Evolutionary conservation across 1,140 invertebrate genomes (phyloP).

Genomic region (Hetaerina americana): DNA sequence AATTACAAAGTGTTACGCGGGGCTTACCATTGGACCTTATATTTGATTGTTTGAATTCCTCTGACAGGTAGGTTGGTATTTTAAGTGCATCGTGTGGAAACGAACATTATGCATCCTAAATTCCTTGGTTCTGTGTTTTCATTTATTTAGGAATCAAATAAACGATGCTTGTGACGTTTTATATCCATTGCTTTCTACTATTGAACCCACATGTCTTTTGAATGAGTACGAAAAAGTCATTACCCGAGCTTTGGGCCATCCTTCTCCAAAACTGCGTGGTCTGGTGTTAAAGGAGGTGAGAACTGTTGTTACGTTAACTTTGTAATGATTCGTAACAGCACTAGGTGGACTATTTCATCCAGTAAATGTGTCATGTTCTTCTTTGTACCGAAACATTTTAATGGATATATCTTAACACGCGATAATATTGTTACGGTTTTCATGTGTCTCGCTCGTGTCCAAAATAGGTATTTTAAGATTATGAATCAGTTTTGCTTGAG

Average conservation of each 20-base stretch:
- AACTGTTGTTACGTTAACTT: not conserved
- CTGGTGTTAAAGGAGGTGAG: conserved; percentile 28
- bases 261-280: conserved; percentile 23
- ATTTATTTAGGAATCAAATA: conserved; percentile 28
- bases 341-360: no score
- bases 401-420: no score
- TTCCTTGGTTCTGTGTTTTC: conserved; percentile 10
- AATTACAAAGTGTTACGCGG: conserved; percentile 18
- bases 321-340: no score
- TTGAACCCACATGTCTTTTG: conserved; percentile 28
- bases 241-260: conserved; percentile 27
- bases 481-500: no score
- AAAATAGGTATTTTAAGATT: no score
- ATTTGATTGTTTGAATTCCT: conserved; percentile 27
- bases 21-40: conserved; percentile 22
- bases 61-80: conserved; percentile 27
- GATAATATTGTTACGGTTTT: no score
- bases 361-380: no score
- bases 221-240: conserved; percentile 28
- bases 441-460: no score
- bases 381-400: no score
- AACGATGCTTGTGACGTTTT: conserved; percentile 32
- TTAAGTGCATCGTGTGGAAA: not conserved
- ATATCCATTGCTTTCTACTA: conserved; percentile 23
- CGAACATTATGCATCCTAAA: not conserved